A percentile compares a stretch with the other conserved stretches of the same genome.
phyloP scores from a whole-genome alignment of 2,888 invertebrate genomes.

The Bombylius discolor region DNA sequence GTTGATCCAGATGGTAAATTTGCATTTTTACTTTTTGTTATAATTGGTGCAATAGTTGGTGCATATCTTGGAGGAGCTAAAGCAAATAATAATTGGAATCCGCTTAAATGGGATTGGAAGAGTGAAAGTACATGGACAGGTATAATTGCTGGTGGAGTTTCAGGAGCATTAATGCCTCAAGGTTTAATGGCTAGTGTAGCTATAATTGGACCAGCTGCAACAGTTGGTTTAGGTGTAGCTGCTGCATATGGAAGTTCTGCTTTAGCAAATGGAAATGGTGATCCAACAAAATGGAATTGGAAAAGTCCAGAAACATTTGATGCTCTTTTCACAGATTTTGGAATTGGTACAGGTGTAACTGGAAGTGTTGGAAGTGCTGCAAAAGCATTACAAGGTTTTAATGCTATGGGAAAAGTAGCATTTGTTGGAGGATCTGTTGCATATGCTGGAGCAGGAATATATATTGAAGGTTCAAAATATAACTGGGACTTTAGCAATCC shows the following conservation, averaged over 20 bases:
- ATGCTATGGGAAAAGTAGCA: background rate
- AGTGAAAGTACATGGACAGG: background rate
- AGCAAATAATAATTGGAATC: background rate
- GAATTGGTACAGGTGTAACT: background rate
- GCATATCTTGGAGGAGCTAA: constrained; percentile 7
- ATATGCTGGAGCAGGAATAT: background rate
- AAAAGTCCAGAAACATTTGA: background rate
- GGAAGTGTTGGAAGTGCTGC: background rate
- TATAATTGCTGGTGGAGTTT: background rate
- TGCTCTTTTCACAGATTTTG: constrained; percentile 4
- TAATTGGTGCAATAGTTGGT: background rate
- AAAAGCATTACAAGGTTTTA: background rate
- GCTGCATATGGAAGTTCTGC: background rate
- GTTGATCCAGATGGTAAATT: constrained; percentile 8
- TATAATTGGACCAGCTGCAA: background rate
- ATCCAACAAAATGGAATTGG: constrained; percentile 5
- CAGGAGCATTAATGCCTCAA: background rate
- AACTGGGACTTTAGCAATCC: constrained; percentile 4
- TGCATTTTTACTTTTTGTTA: background rate
- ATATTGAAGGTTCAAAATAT: constrained; percentile 1
- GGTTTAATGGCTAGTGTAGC: constrained; percentile 1
- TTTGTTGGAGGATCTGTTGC: background rate
- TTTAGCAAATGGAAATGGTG: background rate
- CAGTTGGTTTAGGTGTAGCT: background rate
- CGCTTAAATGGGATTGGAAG: background rate